phyloP scores from a whole-genome alignment of 2,113 vertebrate species.

The Ceuthmochares aereus region DNA sequence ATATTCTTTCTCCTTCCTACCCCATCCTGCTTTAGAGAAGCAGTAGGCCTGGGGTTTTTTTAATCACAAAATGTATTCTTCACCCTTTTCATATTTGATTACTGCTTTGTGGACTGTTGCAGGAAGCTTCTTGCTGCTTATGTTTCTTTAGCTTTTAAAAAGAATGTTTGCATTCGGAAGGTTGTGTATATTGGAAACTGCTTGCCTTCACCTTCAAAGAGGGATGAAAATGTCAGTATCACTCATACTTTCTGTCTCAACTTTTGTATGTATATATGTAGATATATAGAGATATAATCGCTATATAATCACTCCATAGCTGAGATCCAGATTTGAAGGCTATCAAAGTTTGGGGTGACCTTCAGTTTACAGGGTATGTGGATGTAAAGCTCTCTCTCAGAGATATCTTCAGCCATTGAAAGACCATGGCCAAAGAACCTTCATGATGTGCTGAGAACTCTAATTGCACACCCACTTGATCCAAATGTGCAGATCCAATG shows the following conservation, averaged over 20 bases:
- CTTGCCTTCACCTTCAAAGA: not conserved
- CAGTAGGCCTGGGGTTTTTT: not conserved
- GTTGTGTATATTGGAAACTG: not conserved
- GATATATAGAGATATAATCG: not conserved
- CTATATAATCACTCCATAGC: not conserved
- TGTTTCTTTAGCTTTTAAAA: not conserved
- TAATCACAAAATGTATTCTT: not conserved
- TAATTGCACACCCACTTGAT: not conserved
- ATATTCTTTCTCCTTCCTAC: not conserved
- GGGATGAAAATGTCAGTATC: not conserved
- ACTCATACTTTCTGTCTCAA: not conserved
- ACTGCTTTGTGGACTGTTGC: not conserved
- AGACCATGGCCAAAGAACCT: not conserved
- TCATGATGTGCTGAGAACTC: not conserved
- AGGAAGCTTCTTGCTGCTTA: not conserved
- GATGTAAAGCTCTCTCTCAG: not conserved
- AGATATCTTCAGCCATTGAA: not conserved
- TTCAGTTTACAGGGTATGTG: not conserved
- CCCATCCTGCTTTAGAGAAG: not conserved
- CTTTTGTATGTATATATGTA: rapidly evolving
- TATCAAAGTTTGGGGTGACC: not conserved
- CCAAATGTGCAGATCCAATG: rapidly evolving
- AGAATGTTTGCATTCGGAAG: not conserved
- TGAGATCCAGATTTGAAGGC: not conserved
- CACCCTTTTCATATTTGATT: not conserved